Conservation (phyloP, 2,888 invertebrate species). For the Uropetala carovei region DNA sequence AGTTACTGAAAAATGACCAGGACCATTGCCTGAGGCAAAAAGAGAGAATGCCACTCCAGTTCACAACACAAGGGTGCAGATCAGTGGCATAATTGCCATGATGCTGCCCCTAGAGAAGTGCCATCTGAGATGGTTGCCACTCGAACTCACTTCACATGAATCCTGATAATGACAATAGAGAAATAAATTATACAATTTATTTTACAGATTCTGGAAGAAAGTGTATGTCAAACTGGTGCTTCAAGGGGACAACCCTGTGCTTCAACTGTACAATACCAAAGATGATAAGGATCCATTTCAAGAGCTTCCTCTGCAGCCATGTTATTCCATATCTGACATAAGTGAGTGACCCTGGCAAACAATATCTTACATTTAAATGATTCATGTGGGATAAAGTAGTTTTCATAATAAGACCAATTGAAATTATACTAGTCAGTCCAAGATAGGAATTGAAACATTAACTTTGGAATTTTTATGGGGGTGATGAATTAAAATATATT, state of each 20-base stretch:
- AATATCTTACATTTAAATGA: neutral
- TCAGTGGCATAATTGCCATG: no score
- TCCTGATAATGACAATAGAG: neutral
- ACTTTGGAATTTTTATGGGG: no score
- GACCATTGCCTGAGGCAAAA: no score
- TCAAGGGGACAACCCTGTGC: slow-evolving; percentile 88
- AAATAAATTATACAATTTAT: neutral
- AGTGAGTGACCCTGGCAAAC: slow-evolving; percentile 71
- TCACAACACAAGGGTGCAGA: no score
- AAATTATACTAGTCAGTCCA: neutral
- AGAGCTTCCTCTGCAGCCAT: slow-evolving; percentile 94
- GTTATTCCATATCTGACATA: slow-evolving; percentile 96
- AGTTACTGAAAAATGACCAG: neutral
- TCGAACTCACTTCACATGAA: neutral
- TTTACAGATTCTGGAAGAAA: slow-evolving; percentile 94
- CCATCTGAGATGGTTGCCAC: no score
- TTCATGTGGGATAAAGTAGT: neutral
- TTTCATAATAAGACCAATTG: neutral
- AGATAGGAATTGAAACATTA: neutral
- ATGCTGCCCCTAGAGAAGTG: no score
- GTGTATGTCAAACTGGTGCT: slow-evolving; percentile 89
- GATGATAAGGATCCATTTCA: slow-evolving; percentile 95
- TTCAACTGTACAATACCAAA: slow-evolving; percentile 90
- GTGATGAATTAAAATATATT: no score
- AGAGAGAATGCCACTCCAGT: no score